A percentile compares a stretch with the other conserved stretches of the same genome.
phyloP scores from a whole-genome alignment of 2,888 invertebrate genomes.

The Nephrocerus scutellatus region DNA sequence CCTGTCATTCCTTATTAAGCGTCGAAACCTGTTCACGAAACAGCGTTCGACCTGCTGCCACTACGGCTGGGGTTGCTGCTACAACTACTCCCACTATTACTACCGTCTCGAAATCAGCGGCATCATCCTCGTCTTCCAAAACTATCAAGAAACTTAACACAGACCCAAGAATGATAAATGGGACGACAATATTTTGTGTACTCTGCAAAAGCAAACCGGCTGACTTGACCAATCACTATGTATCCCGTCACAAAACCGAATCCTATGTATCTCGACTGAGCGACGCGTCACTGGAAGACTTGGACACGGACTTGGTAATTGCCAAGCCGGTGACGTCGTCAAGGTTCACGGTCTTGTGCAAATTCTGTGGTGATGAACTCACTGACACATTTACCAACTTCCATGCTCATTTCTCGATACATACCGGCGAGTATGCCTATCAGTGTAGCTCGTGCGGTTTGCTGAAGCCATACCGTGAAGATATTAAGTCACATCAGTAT shows the following conservation, averaged over 20 bases:
- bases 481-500: slow-evolving; percentile 25
- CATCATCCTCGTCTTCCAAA: too few species aligned
- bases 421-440: slow-evolving; percentile 32
- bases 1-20: too few species aligned
- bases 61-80: too few species aligned
- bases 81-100: too few species aligned
- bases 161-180: too few species aligned
- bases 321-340: slow-evolving; percentile 11
- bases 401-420: slow-evolving; percentile 27
- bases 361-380: slow-evolving; percentile 26
- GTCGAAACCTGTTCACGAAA: too few species aligned
- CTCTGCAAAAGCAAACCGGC: slow-evolving; percentile 26
- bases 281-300: slow-evolving; percentile 17
- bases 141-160: too few species aligned
- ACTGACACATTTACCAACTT: slow-evolving; percentile 25
- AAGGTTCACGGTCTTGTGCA: slow-evolving; percentile 23
- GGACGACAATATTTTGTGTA: slow-evolving; percentile 22
- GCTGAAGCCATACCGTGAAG: slow-evolving; percentile 25
- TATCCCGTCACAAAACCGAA: slow-evolving; percentile 27
- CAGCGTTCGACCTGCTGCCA: too few species aligned
- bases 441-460: slow-evolving; percentile 25
- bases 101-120: too few species aligned
- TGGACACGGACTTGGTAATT: slow-evolving; percentile 23
- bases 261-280: slow-evolving; percentile 29
- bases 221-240: slow-evolving; percentile 29